Conservation (phyloP, 2,113 vertebrate species). For the Cyanistes caeruleus region DNA sequence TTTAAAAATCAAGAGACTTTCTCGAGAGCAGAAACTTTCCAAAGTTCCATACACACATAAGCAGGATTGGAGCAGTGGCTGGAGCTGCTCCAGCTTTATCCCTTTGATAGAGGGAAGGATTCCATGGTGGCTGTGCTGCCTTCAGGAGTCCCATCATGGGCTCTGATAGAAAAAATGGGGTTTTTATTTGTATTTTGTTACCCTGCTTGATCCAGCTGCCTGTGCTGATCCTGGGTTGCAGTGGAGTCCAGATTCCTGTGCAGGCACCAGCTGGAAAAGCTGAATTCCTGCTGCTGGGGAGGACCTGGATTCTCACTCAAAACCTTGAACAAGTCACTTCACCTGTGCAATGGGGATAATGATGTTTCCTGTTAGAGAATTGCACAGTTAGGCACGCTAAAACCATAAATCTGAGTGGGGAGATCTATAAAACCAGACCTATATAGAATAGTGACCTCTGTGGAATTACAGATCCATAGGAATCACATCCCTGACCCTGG, state of each 20-base stretch:
- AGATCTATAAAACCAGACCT: background rate
- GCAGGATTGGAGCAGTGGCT: background rate
- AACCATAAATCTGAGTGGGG: background rate
- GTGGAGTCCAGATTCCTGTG: background rate
- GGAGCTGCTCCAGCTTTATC: background rate
- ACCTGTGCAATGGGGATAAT: background rate
- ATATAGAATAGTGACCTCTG: rapidly evolving
- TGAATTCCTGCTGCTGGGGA: background rate
- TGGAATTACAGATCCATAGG: background rate
- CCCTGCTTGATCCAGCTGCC: background rate
- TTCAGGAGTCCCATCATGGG: background rate
- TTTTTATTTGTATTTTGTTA: background rate
- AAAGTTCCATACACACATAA: background rate
- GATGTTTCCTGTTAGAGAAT: background rate
- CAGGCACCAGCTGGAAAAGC: background rate
- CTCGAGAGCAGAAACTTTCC: background rate
- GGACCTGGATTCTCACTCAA: background rate
- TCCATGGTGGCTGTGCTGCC: background rate
- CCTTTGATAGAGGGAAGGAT: rapidly evolving
- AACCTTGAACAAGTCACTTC: background rate
- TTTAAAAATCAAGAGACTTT: background rate
- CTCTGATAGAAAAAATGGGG: background rate
- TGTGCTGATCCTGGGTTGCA: background rate
- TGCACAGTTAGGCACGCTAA: background rate
- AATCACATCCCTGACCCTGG: background rate